Conservation (phyloP, 2,888 invertebrate species). For the Maniola hyperantus region DNA sequence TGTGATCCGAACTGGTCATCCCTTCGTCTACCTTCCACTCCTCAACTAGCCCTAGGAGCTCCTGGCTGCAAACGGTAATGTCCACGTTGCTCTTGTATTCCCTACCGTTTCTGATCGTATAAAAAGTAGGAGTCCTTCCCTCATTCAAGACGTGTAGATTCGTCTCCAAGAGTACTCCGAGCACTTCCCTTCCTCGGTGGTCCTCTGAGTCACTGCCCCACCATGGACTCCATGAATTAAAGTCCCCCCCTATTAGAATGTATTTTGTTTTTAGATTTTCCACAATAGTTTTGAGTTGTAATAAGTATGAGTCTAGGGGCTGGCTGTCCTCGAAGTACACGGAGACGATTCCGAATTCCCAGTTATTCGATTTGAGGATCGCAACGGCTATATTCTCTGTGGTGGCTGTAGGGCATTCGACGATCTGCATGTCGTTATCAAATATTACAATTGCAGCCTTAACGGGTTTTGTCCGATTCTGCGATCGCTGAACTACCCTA, state of each 20-base stretch:
- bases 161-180: slow-evolving; percentile 17
- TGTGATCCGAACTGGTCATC: not conserved
- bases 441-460: not conserved
- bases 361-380: not conserved
- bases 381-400: slow-evolving; percentile 1
- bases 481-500: not conserved
- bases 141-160: slow-evolving; percentile 20
- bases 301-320: not conserved
- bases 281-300: not conserved
- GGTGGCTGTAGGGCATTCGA: not conserved
- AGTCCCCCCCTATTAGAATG: slow-evolving; percentile 30
- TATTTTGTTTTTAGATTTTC: not conserved
- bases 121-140: slow-evolving; percentile 28
- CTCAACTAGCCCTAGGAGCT: no score
- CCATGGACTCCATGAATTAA: slow-evolving; percentile 33
- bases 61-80: slow-evolving; percentile 9
- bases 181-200: slow-evolving; percentile 32
- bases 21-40: no score
- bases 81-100: slow-evolving; percentile 20
- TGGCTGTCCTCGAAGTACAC: slow-evolving; percentile 2
- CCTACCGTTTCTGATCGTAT: slow-evolving; percentile 23
- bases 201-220: slow-evolving; percentile 38
- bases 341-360: not conserved
- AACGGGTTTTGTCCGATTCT: not conserved
- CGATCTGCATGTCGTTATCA: not conserved